These are phyloP conservation scores for Hartigia nigra DNA, from an alignment of 2,888 invertebrate species.

Conservation along the genomic window DNA sequence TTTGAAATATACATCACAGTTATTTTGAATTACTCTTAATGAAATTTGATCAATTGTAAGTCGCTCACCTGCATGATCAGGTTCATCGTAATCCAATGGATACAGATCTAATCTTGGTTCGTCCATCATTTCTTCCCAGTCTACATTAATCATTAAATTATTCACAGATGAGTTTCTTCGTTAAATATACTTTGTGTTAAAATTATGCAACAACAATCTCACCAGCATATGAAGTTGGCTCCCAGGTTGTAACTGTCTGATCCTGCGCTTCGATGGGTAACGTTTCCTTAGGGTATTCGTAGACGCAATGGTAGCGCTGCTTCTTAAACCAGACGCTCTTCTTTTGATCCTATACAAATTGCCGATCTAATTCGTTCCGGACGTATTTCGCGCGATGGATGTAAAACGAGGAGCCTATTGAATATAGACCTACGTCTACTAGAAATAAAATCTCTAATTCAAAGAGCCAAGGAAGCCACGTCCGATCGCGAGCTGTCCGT, in stretches of 20 bases:
- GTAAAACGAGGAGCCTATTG: neutral
- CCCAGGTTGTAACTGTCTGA: conserved; percentile 51
- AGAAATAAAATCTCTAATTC: neutral
- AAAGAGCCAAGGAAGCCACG: neutral
- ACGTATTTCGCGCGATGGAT: neutral
- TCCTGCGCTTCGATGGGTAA: conserved; percentile 61
- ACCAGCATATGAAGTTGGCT: conserved; percentile 62
- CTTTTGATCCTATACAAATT: conserved; percentile 70
- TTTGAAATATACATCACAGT: neutral
- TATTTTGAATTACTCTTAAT: neutral
- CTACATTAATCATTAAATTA: conserved; percentile 29
- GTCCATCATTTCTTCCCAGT: conserved; percentile 64
- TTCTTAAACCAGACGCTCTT: conserved; percentile 85
- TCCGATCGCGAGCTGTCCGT: neutral
- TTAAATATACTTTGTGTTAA: neutral
- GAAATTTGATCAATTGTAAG: neutral
- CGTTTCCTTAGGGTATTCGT: conserved; percentile 84
- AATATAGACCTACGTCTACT: neutral
- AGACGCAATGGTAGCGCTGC: conserved; percentile 85
- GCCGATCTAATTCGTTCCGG: conserved; percentile 24
- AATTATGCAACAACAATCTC: conserved; percentile 12
- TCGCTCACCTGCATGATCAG: conserved; percentile 51
- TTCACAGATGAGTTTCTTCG: neutral
- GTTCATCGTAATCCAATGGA: conserved; percentile 59
- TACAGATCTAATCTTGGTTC: conserved; percentile 58